Evolutionary conservation across 2,113 vertebrate species (phyloP).

Genomic region (Melanostigma gelatinosum): DNA sequence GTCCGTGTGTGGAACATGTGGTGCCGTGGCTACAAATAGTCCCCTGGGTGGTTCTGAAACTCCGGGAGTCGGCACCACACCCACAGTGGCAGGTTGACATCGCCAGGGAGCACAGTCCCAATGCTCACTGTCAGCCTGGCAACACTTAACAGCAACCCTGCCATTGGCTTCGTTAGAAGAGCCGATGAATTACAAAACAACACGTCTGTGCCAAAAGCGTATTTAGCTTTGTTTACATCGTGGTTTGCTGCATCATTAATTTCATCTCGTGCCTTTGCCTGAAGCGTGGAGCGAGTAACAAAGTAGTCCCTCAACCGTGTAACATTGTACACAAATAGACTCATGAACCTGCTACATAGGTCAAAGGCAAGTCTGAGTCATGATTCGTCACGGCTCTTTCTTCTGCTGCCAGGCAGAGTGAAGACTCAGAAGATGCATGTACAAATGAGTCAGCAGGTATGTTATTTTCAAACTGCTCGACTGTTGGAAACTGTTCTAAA

Average conservation of each 20-base stretch:
- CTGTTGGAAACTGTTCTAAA: constrained; percentile 19
- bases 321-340: constrained; percentile 28
- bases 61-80: constrained; percentile 60
- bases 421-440: constrained; percentile 17
- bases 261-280: neutral
- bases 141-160: constrained; percentile 28
- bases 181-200: neutral
- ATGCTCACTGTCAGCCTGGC: constrained; percentile 44
- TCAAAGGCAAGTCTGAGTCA: constrained; percentile 41
- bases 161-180: constrained; percentile 1
- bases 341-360: constrained; percentile 44
- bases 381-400: constrained; percentile 35
- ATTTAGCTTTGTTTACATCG: neutral
- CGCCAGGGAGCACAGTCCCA: constrained; percentile 40
- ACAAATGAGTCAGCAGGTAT: constrained; percentile 56
- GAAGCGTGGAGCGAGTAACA: neutral
- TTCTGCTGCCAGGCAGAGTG: constrained; percentile 29
- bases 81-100: constrained; percentile 64
- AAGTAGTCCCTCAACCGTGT: constrained; percentile 17
- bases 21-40: constrained; percentile 57
- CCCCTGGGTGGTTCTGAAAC: constrained; percentile 59
- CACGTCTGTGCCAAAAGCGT: neutral
- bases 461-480: constrained; percentile 53
- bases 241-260: neutral
- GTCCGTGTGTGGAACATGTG: constrained; percentile 29